Evolutionary conservation across 2,888 invertebrate species (phyloP).

Genomic region (Hypsopygia costalis): DNA sequence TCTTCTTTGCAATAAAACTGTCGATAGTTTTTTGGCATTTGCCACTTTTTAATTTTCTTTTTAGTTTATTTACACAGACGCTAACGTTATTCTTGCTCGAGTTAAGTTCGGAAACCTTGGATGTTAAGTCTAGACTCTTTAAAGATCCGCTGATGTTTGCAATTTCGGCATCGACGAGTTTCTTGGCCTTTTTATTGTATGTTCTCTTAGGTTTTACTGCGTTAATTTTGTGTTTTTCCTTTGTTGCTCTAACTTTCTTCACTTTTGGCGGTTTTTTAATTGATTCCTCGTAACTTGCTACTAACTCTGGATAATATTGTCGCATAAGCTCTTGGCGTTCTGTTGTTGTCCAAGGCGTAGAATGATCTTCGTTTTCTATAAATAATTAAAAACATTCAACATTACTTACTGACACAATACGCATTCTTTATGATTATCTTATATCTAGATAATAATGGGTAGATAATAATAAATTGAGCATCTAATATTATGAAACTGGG

Average conservation of each 20-base stretch:
- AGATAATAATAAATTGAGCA: too few species aligned
- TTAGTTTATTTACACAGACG: conserved; percentile 57
- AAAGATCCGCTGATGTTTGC: conserved; percentile 41
- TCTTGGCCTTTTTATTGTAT: conserved; percentile 54
- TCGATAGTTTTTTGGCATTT: conserved; percentile 55
- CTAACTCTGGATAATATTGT: conserved; percentile 82
- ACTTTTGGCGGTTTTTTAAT: conserved; percentile 77
- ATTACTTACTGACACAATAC: too few species aligned
- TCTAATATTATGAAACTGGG: too few species aligned
- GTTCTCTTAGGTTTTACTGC: conserved; percentile 58
- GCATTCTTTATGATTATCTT: too few species aligned
- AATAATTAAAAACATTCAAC: conserved; percentile 6
- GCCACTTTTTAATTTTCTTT: conserved; percentile 58
- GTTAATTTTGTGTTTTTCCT: conserved; percentile 39
- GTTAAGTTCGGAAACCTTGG: conserved; percentile 30
- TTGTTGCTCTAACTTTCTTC: conserved; percentile 41
- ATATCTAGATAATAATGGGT: too few species aligned
- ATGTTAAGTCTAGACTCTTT: conserved; percentile 33
- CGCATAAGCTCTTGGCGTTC: conserved; percentile 84
- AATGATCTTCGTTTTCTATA: conserved; percentile 64
- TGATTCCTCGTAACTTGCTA: conserved; percentile 77
- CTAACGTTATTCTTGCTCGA: conserved; percentile 54
- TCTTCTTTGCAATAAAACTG: conserved; percentile 57
- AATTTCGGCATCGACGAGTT: conserved; percentile 25
- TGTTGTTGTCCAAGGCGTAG: conserved; percentile 82